Conservation (phyloP, 2,888 invertebrate species). For the Lottia gigantea region DNA sequence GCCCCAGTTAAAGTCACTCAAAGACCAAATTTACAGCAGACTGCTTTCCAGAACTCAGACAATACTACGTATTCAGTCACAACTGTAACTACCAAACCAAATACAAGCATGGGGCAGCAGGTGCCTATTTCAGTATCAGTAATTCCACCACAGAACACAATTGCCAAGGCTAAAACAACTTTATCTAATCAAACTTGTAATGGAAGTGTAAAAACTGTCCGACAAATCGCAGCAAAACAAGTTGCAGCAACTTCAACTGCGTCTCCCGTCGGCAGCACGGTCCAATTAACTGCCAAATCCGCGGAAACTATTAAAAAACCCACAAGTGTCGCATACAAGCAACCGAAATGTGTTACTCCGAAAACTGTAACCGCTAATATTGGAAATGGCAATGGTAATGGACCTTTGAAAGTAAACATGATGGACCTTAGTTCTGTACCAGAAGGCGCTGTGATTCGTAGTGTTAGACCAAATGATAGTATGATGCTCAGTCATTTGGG, state of each 20-base stretch:
- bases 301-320: too few species aligned
- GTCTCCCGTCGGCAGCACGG: not conserved
- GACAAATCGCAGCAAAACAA: not conserved
- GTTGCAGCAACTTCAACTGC: not conserved
- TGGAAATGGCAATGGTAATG: not conserved
- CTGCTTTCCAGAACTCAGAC: not conserved
- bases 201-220: not conserved
- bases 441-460: not conserved
- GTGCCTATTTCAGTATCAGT: not conserved
- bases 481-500: not conserved
- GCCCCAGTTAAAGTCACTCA: not conserved
- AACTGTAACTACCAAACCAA: not conserved
- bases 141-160: not conserved
- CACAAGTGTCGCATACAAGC: not conserved
- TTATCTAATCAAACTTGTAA: not conserved
- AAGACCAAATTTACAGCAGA: not conserved
- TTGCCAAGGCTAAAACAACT: not conserved
- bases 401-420: not conserved
- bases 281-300: not conserved
- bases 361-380: not conserved
- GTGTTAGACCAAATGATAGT: not conserved
- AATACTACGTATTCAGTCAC: not conserved
- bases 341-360: not conserved
- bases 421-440: not conserved
- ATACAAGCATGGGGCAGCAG: not conserved